Percentiles rank a stretch among this genome's conserved stretches.
Conservation (phyloP, 64 coral and sea anemone species). For the Pocillopora verrucosa region DNA sequence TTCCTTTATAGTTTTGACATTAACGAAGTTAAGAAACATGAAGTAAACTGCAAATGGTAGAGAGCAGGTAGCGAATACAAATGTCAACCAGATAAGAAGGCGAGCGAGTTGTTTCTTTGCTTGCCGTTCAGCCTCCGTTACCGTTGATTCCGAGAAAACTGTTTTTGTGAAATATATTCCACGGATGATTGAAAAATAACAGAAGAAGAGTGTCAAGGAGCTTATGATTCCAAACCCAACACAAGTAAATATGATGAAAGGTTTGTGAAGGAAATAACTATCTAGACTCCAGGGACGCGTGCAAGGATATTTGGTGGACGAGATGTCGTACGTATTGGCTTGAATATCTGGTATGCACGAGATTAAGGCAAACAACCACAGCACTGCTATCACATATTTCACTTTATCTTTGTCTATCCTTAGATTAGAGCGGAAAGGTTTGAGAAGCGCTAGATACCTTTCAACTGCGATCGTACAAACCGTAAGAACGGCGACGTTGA, state of each 20-base stretch:
- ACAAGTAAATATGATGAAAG: slow-evolving; percentile 20
- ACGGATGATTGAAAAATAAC: slow-evolving; percentile 27
- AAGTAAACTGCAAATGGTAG: slow-evolving; percentile 17
- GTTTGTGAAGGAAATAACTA: slow-evolving; percentile 6
- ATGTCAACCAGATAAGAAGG: slow-evolving; percentile 14
- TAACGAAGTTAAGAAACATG: neutral
- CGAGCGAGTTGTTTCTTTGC: slow-evolving; percentile 7
- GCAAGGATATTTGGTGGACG: slow-evolving; percentile 2
- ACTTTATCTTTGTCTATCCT: neutral
- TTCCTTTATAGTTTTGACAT: neutral
- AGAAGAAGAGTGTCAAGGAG: slow-evolving; percentile 9
- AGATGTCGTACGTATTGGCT: slow-evolving; percentile 5
- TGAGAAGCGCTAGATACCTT: slow-evolving; percentile 20
- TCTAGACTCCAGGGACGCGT: slow-evolving; percentile 22
- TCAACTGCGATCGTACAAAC: slow-evolving; percentile 29
- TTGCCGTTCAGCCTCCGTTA: neutral
- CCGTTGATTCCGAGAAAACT: slow-evolving; percentile 10
- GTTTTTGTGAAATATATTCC: slow-evolving; percentile 39
- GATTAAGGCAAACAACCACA: neutral
- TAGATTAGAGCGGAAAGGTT: neutral
- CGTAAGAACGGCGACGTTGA: slow-evolving; percentile 15
- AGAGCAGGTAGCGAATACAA: slow-evolving; percentile 11
- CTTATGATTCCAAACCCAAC: slow-evolving; percentile 2
- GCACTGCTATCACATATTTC: neutral
- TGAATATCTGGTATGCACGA: slow-evolving; percentile 26